Evolutionary conservation across 2,888 invertebrate species (phyloP).

Genomic region (Syritta pipiens): DNA sequence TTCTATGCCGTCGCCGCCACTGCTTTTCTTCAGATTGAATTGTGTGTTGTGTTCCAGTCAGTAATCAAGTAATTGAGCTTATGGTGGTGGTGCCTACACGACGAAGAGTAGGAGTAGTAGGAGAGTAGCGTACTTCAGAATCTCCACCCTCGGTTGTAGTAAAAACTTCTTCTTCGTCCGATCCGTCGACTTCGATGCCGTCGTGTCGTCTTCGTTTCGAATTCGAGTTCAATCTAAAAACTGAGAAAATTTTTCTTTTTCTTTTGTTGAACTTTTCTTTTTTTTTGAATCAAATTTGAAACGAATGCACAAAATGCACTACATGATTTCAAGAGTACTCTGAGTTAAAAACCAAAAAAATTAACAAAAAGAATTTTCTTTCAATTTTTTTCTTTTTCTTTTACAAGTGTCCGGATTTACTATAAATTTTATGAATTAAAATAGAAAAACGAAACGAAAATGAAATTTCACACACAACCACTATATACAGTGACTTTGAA

Average conservation of each 20-base stretch:
- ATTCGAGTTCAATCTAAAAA: slow-evolving; percentile 60
- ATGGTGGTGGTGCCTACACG: slow-evolving; percentile 32
- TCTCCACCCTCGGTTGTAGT: slow-evolving; percentile 11
- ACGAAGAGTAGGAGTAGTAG: no score
- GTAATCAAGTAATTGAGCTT: slow-evolving; percentile 21
- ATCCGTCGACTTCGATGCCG: slow-evolving; percentile 9
- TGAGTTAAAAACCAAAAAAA: no score
- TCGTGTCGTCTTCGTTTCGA: slow-evolving; percentile 29
- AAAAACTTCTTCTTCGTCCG: background rate
- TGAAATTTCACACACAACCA: slow-evolving; percentile 44
- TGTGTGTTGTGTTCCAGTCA: slow-evolving; percentile 19
- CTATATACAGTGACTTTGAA: slow-evolving; percentile 59
- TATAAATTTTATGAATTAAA: slow-evolving; percentile 38
- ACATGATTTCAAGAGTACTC: background rate
- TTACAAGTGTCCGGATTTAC: slow-evolving; percentile 23
- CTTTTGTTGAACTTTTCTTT: slow-evolving; percentile 27
- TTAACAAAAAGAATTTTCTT: no score
- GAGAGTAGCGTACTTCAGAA: slow-evolving; percentile 6
- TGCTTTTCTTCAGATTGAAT: slow-evolving; percentile 27
- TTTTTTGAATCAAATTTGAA: slow-evolving; percentile 42
- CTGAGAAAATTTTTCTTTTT: slow-evolving; percentile 42
- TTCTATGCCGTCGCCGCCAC: background rate
- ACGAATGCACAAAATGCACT: slow-evolving; percentile 17
- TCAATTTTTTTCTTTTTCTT: no score
- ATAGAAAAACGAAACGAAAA: slow-evolving; percentile 34